These are phyloP conservation scores for Adelognathus sp. DNA, from an alignment of 2,888 invertebrate genomes.

Conservation along the genomic window DNA sequence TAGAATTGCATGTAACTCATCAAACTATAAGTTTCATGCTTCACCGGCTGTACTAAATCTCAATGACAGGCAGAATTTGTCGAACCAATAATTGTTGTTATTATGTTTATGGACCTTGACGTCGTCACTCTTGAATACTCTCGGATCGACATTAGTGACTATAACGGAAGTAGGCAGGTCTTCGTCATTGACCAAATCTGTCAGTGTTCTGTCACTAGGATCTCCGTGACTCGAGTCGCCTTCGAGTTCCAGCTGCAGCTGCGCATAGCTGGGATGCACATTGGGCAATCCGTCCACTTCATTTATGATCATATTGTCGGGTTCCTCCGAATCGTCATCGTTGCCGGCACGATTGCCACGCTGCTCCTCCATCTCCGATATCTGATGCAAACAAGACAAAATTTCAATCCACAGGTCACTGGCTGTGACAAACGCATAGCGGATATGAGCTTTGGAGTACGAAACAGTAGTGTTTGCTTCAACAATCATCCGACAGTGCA, in stretches of 20 bases:
- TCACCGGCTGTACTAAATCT: too few relatives aligned
- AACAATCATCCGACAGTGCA: too few relatives aligned
- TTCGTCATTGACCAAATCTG: constrained; percentile 87
- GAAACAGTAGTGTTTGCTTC: too few relatives aligned
- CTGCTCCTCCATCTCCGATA: constrained; percentile 73
- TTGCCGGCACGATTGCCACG: constrained; percentile 63
- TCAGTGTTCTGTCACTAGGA: constrained; percentile 80
- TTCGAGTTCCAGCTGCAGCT: constrained; percentile 84
- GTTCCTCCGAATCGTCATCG: constrained; percentile 74
- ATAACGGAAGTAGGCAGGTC: constrained; percentile 94
- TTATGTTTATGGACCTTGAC: constrained; percentile 75
- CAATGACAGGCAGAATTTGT: too few relatives aligned
- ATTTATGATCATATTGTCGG: constrained; percentile 91
- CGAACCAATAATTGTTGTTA: constrained; percentile 7
- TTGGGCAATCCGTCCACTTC: constrained; percentile 93
- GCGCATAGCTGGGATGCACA: constrained; percentile 90
- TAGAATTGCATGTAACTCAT: too few relatives aligned
- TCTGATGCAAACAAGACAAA: background rate
- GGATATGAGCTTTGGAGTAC: too few relatives aligned
- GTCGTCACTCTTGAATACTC: constrained; percentile 85
- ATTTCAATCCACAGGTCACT: too few relatives aligned
- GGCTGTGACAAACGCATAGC: too few relatives aligned
- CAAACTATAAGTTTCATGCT: too few relatives aligned
- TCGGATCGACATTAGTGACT: constrained; percentile 92
- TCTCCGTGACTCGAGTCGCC: constrained; percentile 70